phyloP scores from a whole-genome alignment of 2,888 invertebrate genomes.

The Dendrolimus houi region DNA sequence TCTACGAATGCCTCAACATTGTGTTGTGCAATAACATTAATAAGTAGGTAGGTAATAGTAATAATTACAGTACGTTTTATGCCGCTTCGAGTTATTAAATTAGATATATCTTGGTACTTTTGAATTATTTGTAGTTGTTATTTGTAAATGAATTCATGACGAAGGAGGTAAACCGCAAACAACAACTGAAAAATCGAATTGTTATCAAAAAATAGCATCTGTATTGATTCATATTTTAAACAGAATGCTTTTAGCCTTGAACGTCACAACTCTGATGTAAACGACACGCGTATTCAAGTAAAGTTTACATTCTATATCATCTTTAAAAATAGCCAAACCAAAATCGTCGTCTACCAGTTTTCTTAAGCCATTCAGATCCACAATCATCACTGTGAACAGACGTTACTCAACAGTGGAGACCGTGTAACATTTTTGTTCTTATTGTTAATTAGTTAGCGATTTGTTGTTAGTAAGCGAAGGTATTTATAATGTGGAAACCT shows the following conservation, averaged over 20 bases:
- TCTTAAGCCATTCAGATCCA: slow-evolving; percentile 22
- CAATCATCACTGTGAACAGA: slow-evolving; percentile 18
- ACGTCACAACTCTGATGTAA: slow-evolving; percentile 27
- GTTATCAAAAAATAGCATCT: neutral
- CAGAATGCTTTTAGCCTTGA: slow-evolving; percentile 29
- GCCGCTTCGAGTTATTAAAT: too few species aligned
- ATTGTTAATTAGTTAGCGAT: neutral
- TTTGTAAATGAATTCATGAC: neutral
- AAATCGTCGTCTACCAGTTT: slow-evolving; percentile 29
- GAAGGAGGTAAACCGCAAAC: neutral
- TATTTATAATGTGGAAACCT: slow-evolving; percentile 21
- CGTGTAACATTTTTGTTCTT: neutral
- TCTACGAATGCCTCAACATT: too few species aligned
- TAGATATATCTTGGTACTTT: too few species aligned
- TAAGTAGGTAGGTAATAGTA: too few species aligned
- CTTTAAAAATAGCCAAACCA: slow-evolving; percentile 55
- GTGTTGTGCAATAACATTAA: too few species aligned
- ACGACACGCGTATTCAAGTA: slow-evolving; percentile 24
- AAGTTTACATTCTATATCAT: slow-evolving; percentile 48
- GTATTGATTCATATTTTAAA: slow-evolving; percentile 3
- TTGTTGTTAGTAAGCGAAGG: neutral
- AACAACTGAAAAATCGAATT: neutral
- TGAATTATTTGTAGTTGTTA: too few species aligned
- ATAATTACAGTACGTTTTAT: too few species aligned
- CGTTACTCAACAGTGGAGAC: slow-evolving; percentile 8